Percentiles rank a stretch among this genome's conserved stretches.
phyloP scores from a whole-genome alignment of 2,888 invertebrate genomes.

The Euzophera pinguis region DNA sequence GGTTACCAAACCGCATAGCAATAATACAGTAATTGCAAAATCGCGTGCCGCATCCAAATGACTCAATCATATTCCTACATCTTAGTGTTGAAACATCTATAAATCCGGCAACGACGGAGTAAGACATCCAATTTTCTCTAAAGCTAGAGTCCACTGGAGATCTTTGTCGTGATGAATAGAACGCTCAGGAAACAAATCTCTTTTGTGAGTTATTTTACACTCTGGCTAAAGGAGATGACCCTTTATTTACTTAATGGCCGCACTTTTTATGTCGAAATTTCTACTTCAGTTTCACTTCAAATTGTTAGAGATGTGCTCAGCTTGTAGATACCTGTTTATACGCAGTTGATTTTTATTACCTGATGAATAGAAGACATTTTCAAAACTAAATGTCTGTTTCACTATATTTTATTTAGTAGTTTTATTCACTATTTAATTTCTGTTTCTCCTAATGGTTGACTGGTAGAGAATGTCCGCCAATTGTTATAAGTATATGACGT shows the following conservation, averaged over 20 bases:
- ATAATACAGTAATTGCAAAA: too few species aligned
- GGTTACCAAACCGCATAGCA: too few species aligned
- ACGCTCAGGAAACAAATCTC: constrained; percentile 62
- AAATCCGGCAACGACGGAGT: constrained; percentile 59
- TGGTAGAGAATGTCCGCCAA: too few species aligned
- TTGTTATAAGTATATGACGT: too few species aligned
- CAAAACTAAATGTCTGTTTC: too few species aligned
- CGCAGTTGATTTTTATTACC: too few species aligned
- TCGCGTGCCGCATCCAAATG: constrained; percentile 29
- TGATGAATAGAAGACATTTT: too few species aligned
- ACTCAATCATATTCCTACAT: constrained; percentile 21
- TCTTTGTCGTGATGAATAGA: constrained; percentile 70
- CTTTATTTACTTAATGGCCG: constrained; percentile 45
- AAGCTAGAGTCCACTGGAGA: constrained; percentile 68
- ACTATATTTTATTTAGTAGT: too few species aligned
- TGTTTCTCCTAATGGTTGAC: too few species aligned
- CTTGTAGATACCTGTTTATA: neutral
- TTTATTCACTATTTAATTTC: too few species aligned
- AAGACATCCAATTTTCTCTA: constrained; percentile 75
- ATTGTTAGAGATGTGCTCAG: neutral
- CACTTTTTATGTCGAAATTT: constrained; percentile 2
- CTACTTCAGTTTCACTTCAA: neutral
- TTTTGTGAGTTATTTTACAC: constrained; percentile 55
- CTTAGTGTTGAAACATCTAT: constrained; percentile 51
- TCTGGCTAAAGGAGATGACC: constrained; percentile 39